These are phyloP conservation scores for Macropus fuliginosus DNA, from an alignment of 2,797 vertebrate genomes.

Conservation along the genomic window DNA sequence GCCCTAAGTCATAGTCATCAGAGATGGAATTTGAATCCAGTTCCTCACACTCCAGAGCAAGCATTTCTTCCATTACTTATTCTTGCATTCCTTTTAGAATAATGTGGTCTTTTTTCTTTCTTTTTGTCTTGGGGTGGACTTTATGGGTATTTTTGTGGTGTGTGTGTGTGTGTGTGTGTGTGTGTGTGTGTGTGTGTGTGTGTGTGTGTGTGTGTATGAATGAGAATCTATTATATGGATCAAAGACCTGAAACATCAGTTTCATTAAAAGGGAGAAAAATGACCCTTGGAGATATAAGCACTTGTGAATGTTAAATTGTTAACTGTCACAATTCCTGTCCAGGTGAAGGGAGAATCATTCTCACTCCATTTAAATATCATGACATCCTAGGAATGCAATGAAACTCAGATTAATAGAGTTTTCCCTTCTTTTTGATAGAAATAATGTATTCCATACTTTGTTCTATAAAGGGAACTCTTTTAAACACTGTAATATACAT, in stretches of 20 bases:
- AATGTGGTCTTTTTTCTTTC: neutral
- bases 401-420: neutral
- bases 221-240: neutral
- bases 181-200: too few relatives aligned
- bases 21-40: neutral
- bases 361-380: neutral
- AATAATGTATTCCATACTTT: neutral
- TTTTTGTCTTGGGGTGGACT: neutral
- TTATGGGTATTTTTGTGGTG: neutral
- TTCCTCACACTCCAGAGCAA: neutral
- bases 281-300: neutral
- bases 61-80: neutral
- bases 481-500: neutral
- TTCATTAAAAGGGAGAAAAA: neutral
- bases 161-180: too few relatives aligned
- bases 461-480: neutral
- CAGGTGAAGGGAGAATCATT: neutral
- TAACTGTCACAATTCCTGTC: neutral
- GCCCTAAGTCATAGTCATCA: neutral
- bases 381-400: neutral
- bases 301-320: neutral
- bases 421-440: neutral
- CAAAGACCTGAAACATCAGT: neutral
- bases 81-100: neutral
- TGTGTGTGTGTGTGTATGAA: too few relatives aligned